Conservation (phyloP, 2,888 invertebrate species). For the Oligia fasciuncula region DNA sequence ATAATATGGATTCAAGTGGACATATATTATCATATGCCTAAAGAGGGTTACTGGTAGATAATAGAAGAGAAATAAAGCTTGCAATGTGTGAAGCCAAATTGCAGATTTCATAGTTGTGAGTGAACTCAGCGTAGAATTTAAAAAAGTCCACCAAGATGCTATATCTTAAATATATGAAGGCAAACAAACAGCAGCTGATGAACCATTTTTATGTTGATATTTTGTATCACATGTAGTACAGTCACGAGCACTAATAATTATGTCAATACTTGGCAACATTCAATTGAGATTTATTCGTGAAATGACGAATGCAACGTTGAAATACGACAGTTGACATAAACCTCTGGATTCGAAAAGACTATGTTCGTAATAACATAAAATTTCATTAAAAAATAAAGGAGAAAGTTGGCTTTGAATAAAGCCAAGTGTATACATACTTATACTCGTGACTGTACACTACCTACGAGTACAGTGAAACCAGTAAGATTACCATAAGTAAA, state of each 20-base stretch:
- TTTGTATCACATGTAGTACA: conserved; percentile 3
- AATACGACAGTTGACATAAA: too few species aligned
- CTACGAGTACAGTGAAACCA: background rate
- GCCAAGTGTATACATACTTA: too few species aligned
- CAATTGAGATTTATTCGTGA: too few species aligned
- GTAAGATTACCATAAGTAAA: conserved; percentile 36
- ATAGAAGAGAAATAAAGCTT: background rate
- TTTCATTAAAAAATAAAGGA: too few species aligned
- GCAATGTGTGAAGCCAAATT: background rate
- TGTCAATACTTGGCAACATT: too few species aligned
- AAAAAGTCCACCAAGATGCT: background rate
- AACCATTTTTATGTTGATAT: background rate
- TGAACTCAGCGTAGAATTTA: background rate
- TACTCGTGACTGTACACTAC: too few species aligned
- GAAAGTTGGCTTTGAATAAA: too few species aligned
- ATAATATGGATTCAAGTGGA: background rate
- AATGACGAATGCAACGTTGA: too few species aligned
- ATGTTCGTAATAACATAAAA: too few species aligned
- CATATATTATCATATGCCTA: background rate
- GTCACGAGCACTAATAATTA: too few species aligned
- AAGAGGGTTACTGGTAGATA: background rate
- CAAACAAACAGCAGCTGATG: too few species aligned
- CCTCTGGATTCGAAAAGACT: too few species aligned
- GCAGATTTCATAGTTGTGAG: background rate
- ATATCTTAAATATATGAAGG: background rate